Evolutionary conservation across 2,888 invertebrate genomes (phyloP), one percentile per base, ranked within the genome.

Genomic region (Tyria jacobaeae): DNA sequence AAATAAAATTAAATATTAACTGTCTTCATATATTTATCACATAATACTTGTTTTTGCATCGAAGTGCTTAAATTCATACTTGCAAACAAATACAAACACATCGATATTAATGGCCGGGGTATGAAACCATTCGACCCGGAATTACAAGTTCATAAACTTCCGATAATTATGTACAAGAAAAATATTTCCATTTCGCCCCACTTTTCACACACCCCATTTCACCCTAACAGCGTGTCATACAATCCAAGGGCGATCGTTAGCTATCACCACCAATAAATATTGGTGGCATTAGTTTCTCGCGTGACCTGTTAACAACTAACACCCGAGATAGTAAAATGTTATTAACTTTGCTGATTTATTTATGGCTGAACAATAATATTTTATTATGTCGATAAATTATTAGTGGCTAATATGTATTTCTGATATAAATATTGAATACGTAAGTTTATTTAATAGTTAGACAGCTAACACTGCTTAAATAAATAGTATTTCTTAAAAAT

Each of bases 221-320:
- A 37, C 64, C 51, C 57, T 67, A 63, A 75, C 64, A 51, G 60
- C 56, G 51, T 62, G 52, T 67, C 66, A 67, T 52, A 31, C 59
- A 53, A 65, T 24, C 63, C 66, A 65, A 74, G 70, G 75, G 0
- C 55, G 67, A 61, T 50, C 64, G 63, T 75, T 72, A 67, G 39
- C 31, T 58, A 56, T 47, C 62, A 62, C 65, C 63, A 57, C 58
- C 66, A 41, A 63, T 74, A 64, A 73, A 73, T 74, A 71, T 70
- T 63, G 54, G 35, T 53, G 57, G 34, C 63, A 60, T 72, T 62
- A 44, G 63, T 66, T 72, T 68, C 65, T 63, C 35, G 60, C 68
- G 44, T 68, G 74, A 65, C 59, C 50, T 9, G 17, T 62, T 73
- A 52, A 68, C 56, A 47, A 47, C 31, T 54, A 25, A 49, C 56